A percentile compares a stretch with the other conserved stretches of the same genome.
Conservation (phyloP, 2,113 vertebrate species). For the Progne subis region DNA sequence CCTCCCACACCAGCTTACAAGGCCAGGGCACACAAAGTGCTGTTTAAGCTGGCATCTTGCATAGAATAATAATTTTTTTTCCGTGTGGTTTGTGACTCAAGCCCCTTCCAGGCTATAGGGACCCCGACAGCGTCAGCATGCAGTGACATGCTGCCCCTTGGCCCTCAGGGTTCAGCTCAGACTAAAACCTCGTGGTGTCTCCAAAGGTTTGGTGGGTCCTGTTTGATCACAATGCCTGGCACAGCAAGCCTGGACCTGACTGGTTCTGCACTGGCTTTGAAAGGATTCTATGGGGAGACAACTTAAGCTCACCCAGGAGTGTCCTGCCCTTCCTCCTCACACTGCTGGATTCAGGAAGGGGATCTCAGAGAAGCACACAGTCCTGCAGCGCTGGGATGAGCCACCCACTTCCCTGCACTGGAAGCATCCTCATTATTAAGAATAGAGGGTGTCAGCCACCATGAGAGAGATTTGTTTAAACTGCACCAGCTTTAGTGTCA, state of each 20-base stretch:
- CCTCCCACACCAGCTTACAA: neutral
- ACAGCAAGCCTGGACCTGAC: neutral
- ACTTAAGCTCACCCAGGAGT: neutral
- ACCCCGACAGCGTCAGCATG: rapidly evolving
- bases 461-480: neutral
- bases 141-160: neutral
- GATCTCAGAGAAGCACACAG: neutral
- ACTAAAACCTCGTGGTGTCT: neutral
- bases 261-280: neutral
- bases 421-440: neutral
- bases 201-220: neutral
- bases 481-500: neutral
- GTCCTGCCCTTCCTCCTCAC: neutral
- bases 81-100: neutral
- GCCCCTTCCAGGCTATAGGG: neutral
- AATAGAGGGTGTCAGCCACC: neutral
- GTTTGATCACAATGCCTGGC: neutral
- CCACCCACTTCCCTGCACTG: neutral
- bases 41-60: neutral
- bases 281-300: neutral
- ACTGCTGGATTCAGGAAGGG: neutral
- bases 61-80: neutral
- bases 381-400: neutral
- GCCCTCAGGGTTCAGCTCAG: neutral
- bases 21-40: neutral